phyloP scores from a whole-genome alignment of 1,140 invertebrate genomes.

The Alviniconcha marisindica region DNA sequence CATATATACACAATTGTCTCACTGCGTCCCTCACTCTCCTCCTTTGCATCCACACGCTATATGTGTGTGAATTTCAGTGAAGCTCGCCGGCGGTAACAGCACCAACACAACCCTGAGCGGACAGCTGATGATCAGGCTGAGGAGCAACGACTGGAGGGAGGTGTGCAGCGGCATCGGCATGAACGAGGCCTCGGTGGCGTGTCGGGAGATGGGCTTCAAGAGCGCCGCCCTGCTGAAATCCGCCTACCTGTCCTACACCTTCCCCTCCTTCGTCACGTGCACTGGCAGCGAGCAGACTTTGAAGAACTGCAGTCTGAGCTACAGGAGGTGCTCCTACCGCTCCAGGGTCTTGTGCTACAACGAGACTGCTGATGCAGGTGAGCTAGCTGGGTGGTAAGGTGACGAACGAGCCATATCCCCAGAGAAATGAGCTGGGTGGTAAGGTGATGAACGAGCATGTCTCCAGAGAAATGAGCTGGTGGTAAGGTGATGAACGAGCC shows the following conservation, averaged over 20 bases:
- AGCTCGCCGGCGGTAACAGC: background rate
- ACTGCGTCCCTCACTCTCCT: too few species aligned
- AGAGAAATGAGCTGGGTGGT: too few species aligned
- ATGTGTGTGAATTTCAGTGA: too few species aligned
- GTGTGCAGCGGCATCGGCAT: conserved; percentile 62
- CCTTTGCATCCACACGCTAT: too few species aligned
- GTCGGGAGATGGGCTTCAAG: conserved; percentile 69
- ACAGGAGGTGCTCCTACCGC: background rate
- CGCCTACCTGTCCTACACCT: conserved; percentile 35
- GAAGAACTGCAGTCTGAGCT: conserved; percentile 41
- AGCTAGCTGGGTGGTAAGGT: too few species aligned
- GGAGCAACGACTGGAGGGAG: conserved; percentile 50
- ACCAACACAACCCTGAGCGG: conserved; percentile 16
- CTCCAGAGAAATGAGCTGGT: too few species aligned
- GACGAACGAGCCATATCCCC: too few species aligned
- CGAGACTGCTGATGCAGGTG: background rate
- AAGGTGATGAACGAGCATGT: background rate
- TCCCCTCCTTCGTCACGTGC: conserved; percentile 53
- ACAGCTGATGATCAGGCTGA: background rate
- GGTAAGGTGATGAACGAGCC: too few species aligned
- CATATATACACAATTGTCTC: too few species aligned
- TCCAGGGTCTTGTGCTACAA: conserved; percentile 16
- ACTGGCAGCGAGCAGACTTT: conserved; percentile 43
- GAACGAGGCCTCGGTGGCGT: conserved; percentile 60
- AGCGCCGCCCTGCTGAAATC: conserved; percentile 44